These are phyloP conservation scores for Spisula subtruncata DNA, from an alignment of 2,888 invertebrate genomes.

Conservation along the genomic window DNA sequence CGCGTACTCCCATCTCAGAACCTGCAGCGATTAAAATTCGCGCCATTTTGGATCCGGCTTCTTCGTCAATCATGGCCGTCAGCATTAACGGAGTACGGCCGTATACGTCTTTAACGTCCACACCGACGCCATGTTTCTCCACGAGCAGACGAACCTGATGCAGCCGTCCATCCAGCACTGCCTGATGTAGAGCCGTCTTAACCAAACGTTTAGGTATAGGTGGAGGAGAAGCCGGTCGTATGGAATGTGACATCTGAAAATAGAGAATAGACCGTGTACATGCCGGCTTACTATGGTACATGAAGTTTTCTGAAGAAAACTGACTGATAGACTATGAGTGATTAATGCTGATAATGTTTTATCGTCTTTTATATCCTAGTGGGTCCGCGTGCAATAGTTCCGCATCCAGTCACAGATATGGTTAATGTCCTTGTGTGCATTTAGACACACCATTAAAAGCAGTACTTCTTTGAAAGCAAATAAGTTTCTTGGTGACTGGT, in stretches of 20 bases:
- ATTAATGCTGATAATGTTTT: too few species aligned
- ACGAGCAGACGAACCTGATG: conserved; percentile 86
- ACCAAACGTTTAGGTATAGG: conserved; percentile 79
- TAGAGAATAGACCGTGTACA: not conserved
- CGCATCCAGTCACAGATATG: too few species aligned
- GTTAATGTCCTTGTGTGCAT: too few species aligned
- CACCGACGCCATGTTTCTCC: conserved; percentile 82
- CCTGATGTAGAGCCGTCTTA: conserved; percentile 87
- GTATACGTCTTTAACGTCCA: conserved; percentile 84
- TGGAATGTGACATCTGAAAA: conserved; percentile 68
- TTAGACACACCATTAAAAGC: not conserved
- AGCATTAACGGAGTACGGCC: conserved; percentile 87
- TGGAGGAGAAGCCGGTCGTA: conserved; percentile 65
- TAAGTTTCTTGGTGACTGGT: too few species aligned
- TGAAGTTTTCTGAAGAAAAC: too few species aligned
- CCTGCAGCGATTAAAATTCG: conserved; percentile 82
- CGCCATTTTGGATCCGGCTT: conserved; percentile 83
- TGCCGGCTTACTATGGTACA: too few species aligned
- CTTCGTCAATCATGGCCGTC: conserved; percentile 84
- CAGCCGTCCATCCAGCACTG: conserved; percentile 85
- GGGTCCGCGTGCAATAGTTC: too few species aligned
- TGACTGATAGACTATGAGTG: too few species aligned
- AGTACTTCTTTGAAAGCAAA: too few species aligned
- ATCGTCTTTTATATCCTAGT: too few species aligned
- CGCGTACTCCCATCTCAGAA: conserved; percentile 81